A percentile compares a stretch with the other conserved stretches of the same genome.
Evolutionary conservation across 2,888 invertebrate species (phyloP).

Genomic region (Eristalis pertinax): DNA sequence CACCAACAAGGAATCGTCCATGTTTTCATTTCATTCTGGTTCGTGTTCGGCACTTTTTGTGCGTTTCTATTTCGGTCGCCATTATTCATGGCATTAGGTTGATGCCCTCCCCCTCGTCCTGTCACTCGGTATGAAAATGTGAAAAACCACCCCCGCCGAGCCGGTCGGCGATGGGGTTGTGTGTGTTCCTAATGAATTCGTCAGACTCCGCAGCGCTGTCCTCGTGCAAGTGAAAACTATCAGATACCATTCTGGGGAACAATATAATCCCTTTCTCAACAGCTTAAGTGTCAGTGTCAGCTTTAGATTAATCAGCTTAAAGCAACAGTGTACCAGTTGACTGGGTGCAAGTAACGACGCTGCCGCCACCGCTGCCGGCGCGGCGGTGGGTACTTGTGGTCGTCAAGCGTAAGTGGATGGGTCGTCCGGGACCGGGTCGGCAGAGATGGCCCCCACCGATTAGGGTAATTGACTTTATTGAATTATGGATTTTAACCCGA

Average conservation of each 20-base stretch:
- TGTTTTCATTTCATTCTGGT: no score
- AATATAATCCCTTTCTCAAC: constrained; percentile 62
- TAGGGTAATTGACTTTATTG: constrained; percentile 54
- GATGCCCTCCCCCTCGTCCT: constrained; percentile 7
- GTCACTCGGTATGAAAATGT: neutral
- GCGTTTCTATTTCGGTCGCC: constrained; percentile 33
- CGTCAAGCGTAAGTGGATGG: neutral
- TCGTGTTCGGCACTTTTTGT: neutral
- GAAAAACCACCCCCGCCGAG: neutral
- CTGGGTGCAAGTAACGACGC: neutral
- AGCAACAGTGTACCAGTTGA: constrained; percentile 39
- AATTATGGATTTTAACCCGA: constrained; percentile 41
- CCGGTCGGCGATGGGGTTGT: neutral
- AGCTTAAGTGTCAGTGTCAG: constrained; percentile 62
- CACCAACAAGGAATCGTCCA: neutral
- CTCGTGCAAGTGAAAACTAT: constrained; percentile 25
- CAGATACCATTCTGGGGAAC: constrained; percentile 25
- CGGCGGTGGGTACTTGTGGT: constrained; percentile 2
- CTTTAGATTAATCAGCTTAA: constrained; percentile 65
- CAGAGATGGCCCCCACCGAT: constrained; percentile 7
- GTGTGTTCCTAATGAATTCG: constrained; percentile 29
- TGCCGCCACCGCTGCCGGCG: no score
- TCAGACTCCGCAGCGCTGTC: neutral
- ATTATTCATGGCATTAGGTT: constrained; percentile 55
- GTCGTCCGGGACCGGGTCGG: neutral